Evolutionary conservation across 1,140 invertebrate species (phyloP), one percentile per base, ranked within the genome.

Genomic region (Drosophila hydei): DNA sequence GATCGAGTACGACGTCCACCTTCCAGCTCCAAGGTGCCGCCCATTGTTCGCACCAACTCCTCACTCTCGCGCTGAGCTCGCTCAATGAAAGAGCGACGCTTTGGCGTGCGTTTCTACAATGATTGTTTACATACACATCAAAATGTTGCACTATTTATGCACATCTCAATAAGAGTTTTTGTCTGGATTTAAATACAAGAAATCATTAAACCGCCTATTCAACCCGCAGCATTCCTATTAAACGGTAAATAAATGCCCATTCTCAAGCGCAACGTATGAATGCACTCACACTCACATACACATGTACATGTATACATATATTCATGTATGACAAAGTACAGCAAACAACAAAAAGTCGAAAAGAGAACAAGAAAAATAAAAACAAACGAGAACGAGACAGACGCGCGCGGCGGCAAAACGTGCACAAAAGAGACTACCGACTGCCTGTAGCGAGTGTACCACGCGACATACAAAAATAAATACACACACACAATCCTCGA

Each of bases 301-400:
- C 40, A 47, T 16, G n/a, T 14, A 42, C 6, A 42, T 42, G 38
- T n/a, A 42, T 54, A 27, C 18, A 70, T 27, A 42, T 45, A 54
- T 58, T 43, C 60, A 74, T 62, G 69, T 79, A 71, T 77, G 77
- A 67, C 61, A 88, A 88, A 88, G 83, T 88, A 88, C 83, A 88
- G 83, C 83, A 88, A 88, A 88, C 84, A 88, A 85, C 80, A 88
- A 88, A 85, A 88, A 85, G 80, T 85, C 80, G 56, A 85, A 80
- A 85, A 85, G 65, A 73, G 77, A 88, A 87, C 67, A 75, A 79
- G 79, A 87, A 88, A 89, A 88, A 88, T 87, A 88, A 88, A 88
- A 88, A 88, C 81, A 78, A 88, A 88, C 83, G 83, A 72, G 69
- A 71, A 65, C 61, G 68, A 72, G 52, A 65, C 38, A 88, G 84